These are phyloP conservation scores for Labroides dimidiatus DNA, from an alignment of 2,797 vertebrate species.

Conservation along the genomic window DNA sequence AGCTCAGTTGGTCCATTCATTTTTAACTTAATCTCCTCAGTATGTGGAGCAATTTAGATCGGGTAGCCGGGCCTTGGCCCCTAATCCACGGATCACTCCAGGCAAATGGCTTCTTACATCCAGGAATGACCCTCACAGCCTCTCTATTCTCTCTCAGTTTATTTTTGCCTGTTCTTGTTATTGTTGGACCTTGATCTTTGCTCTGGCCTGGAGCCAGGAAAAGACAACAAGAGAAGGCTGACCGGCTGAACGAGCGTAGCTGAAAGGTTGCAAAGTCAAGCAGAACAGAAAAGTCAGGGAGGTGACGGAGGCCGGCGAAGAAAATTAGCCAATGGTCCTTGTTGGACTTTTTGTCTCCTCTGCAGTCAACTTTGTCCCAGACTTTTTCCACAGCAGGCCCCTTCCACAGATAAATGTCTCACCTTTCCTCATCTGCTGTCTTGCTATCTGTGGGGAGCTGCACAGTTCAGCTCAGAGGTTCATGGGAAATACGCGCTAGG, in stretches of 20 bases:
- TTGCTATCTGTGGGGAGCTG: slow-evolving; percentile 82
- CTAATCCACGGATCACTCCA: slow-evolving; percentile 65
- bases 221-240: slow-evolving; percentile 17
- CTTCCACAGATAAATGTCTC: slow-evolving; percentile 83
- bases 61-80: slow-evolving; percentile 43
- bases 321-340: not conserved
- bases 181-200: slow-evolving; percentile 28
- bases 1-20: slow-evolving; percentile 53
- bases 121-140: slow-evolving; percentile 35
- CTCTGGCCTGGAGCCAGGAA: slow-evolving; percentile 24
- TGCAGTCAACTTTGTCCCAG: slow-evolving; percentile 33
- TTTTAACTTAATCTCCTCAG: slow-evolving; percentile 67
- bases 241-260: slow-evolving; percentile 13
- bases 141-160: slow-evolving; percentile 35
- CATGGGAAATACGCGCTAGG: slow-evolving; percentile 84
- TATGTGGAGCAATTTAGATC: slow-evolving; percentile 69
- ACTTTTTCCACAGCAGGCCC: slow-evolving; percentile 57
- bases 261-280: slow-evolving; percentile 9
- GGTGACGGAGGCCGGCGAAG: slow-evolving; percentile 8
- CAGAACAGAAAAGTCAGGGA: slow-evolving; percentile 1
- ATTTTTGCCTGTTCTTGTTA: slow-evolving; percentile 39
- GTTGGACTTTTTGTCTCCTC: slow-evolving; percentile 13
- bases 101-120: slow-evolving; percentile 50
- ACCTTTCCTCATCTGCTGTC: slow-evolving; percentile 77
- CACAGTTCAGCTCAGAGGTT: slow-evolving; percentile 70